Base-by-base conservation (phyloP, 2,888 invertebrate species). In the Drosophila prolongata region DNA sequence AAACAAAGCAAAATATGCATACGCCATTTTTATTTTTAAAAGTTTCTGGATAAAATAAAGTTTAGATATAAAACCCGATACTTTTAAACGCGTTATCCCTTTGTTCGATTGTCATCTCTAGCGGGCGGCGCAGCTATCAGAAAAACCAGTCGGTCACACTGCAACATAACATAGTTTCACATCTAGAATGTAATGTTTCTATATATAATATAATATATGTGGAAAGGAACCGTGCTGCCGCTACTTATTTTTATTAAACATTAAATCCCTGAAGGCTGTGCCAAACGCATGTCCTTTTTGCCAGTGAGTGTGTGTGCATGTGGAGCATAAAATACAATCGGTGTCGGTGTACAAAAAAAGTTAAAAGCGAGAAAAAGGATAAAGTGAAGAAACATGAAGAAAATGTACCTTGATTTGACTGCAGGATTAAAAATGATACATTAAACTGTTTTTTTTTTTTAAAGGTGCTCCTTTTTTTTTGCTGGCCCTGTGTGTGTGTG, bases 251-350 rank as follows among this genome's bases (percentile, higher is more conserved):
- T 52, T 62, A 61, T 52, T 60, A 64, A 64, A 60, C 77, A 79
- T 62, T 68, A 84, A 79, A 79, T 73, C 72, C 77, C 72, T 46
- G 56, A 79, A 80, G 77, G 76, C 69, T 69, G 84, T 80, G 81
- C 77, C 81, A 79, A 84, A 73, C 62, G 60, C 78, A 85, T 78
- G 80, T 85, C 80, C 82, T 85, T 67, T 59, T 78, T 70, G 73
- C 56, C 76, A 66, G 78, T 76, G 62, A 79, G 60, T 66, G 46
- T 47, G 42, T 55, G 67, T 40, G 52, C 49, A 42, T 62, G 61
- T 24, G 19, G 13, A 56, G 38, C 53, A 34, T 43, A 13, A 34
- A 61, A 37, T 35, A 34, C 46, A 52, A 40, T 62, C 62, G 52
- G 62, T 46, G 27, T 65, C 62, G 52, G 62, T 46, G 62, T 35